A percentile compares a stretch with the other conserved stretches of the same genome.
phyloP scores from a whole-genome alignment of 2,797 vertebrate genomes.

The Coreius guichenoti region DNA sequence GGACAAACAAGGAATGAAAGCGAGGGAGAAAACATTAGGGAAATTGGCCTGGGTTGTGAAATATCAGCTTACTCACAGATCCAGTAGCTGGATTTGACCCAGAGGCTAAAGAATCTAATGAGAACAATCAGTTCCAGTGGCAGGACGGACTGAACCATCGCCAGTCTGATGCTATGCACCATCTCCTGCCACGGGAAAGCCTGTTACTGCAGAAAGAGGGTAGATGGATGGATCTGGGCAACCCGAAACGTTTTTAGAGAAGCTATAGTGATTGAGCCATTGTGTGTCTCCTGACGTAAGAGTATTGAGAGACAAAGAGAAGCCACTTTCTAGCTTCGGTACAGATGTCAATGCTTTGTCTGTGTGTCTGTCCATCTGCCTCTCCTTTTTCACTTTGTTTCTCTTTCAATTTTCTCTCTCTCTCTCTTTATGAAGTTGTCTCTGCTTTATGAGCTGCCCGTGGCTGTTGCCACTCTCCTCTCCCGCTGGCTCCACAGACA shows the following conservation, averaged over 20 bases:
- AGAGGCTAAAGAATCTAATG: conserved; percentile 71
- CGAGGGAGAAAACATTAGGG: conserved; percentile 27
- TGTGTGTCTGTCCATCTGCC: conserved; percentile 1
- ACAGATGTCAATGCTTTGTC: conserved; percentile 1
- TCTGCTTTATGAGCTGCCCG: conserved; percentile 33
- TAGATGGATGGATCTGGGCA: conserved; percentile 11
- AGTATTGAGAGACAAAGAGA: conserved; percentile 1
- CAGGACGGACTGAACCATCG: conserved; percentile 61
- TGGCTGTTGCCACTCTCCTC: background rate
- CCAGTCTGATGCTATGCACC: conserved; percentile 60
- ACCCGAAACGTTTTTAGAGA: background rate
- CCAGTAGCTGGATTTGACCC: conserved; percentile 65
- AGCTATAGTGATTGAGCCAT: background rate
- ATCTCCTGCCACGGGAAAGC: conserved; percentile 58
- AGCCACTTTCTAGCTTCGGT: background rate
- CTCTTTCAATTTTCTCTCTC: background rate
- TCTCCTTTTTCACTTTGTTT: background rate
- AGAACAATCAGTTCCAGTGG: conserved; percentile 65
- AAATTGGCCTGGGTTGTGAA: conserved; percentile 50
- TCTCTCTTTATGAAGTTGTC: conserved; percentile 47
- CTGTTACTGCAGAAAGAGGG: conserved; percentile 60
- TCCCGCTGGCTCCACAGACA: conserved; percentile 7
- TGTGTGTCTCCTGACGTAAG: background rate
- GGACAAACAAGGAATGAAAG: conserved; percentile 47
- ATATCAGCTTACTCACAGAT: conserved; percentile 50